Conservation (phyloP, 2,888 invertebrate species). For the Cinara cedri region DNA sequence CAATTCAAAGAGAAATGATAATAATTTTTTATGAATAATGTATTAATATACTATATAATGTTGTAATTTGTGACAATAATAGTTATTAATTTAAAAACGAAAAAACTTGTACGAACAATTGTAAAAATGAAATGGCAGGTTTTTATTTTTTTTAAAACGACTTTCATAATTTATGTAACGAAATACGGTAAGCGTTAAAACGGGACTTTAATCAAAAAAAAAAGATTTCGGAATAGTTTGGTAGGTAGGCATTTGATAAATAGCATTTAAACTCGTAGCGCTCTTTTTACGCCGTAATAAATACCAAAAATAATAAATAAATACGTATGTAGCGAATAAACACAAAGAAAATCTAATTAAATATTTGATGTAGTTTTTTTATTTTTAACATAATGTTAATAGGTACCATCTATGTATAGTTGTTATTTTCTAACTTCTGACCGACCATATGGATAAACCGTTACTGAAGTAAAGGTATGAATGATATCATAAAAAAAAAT, state of each 20-base stretch:
- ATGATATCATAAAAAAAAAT: too few species aligned
- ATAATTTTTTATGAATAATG: not conserved
- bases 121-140: too few species aligned
- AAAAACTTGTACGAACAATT: too few species aligned
- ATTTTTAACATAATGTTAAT: too few species aligned
- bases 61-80: not conserved
- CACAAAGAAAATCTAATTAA: not conserved
- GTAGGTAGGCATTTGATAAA: not conserved
- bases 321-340: not conserved
- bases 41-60: not conserved
- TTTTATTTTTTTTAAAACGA: too few species aligned
- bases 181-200: too few species aligned
- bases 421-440: not conserved
- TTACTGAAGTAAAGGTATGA: not conserved
- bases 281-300: not conserved
- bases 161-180: too few species aligned
- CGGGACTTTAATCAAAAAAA: not conserved
- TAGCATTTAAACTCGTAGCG: not conserved
- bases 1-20: too few species aligned
- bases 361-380: conserved; percentile 3
- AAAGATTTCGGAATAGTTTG: not conserved
- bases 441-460: too few species aligned
- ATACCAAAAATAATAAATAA: not conserved
- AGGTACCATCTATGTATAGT: too few species aligned
- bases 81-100: not conserved